Percentiles rank a stretch among this genome's conserved stretches.
These are phyloP conservation scores for Brachypteracias leptosomus DNA, from an alignment of 2,113 vertebrate species.

Conservation along the genomic window DNA sequence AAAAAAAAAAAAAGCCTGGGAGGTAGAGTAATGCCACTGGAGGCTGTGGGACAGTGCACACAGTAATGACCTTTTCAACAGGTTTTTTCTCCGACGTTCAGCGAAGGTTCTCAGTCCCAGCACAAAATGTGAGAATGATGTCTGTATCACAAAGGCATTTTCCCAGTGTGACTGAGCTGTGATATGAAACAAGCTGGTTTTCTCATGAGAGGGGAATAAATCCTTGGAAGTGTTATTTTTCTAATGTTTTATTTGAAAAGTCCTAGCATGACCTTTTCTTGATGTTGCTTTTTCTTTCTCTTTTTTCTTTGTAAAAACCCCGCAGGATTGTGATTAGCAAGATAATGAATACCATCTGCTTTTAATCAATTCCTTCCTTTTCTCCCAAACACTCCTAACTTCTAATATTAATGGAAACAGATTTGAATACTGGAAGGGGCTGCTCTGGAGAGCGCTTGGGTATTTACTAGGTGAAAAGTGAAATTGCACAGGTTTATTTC, in stretches of 20 bases:
- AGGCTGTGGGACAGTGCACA: not conserved
- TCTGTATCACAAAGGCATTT: slow-evolving; percentile 50
- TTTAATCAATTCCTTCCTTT: slow-evolving; percentile 81
- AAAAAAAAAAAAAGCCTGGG: not conserved
- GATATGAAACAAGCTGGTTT: slow-evolving; percentile 54
- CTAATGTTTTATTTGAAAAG: slow-evolving; percentile 71
- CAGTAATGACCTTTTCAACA: not conserved
- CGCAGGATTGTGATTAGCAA: slow-evolving; percentile 75
- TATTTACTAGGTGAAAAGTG: slow-evolving; percentile 85
- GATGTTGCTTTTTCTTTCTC: slow-evolving; percentile 53
- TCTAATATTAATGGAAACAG: slow-evolving; percentile 81
- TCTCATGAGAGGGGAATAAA: slow-evolving; percentile 48
- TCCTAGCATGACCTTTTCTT: slow-evolving; percentile 68
- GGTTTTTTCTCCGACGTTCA: not conserved
- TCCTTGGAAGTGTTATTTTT: slow-evolving; percentile 57
- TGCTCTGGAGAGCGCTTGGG: slow-evolving; percentile 73
- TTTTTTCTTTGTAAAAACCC: slow-evolving; percentile 50
- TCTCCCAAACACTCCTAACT: slow-evolving; percentile 75
- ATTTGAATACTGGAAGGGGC: slow-evolving; percentile 77
- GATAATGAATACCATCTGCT: slow-evolving; percentile 80
- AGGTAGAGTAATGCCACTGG: not conserved
- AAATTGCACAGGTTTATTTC: slow-evolving; percentile 79
- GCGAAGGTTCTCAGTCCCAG: not conserved
- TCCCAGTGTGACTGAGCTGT: slow-evolving; percentile 25
- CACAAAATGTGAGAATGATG: slow-evolving; percentile 46